phyloP scores from a whole-genome alignment of 1,140 invertebrate species.

The Frieseomelitta varia region DNA sequence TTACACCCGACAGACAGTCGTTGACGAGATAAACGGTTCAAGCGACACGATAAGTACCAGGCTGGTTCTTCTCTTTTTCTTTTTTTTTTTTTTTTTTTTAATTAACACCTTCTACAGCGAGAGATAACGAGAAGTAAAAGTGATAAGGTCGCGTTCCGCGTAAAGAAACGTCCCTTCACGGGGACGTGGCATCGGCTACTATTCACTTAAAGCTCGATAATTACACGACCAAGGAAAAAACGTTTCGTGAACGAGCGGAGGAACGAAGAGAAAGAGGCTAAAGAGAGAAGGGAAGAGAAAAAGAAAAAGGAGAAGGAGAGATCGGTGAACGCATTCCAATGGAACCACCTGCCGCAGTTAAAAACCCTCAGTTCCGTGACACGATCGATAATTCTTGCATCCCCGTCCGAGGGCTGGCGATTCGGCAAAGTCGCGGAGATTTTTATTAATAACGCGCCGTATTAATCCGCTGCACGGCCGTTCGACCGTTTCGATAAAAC shows the following conservation, averaged over 20 bases:
- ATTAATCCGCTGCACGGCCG: constrained; percentile 51
- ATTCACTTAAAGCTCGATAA: constrained; percentile 33
- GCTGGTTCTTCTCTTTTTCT: not conserved
- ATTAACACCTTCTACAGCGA: constrained; percentile 58
- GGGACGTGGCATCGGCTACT: not conserved
- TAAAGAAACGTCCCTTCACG: not conserved
- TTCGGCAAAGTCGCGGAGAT: constrained; percentile 52
- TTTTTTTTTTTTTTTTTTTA: constrained; percentile 45
- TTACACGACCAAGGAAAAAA: constrained; percentile 28
- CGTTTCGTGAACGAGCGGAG: constrained; percentile 11
- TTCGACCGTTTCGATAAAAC: constrained; percentile 64
- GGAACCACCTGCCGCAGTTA: constrained; percentile 47
- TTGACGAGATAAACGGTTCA: constrained; percentile 65
- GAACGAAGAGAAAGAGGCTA: constrained; percentile 2
- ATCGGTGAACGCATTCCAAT: not conserved
- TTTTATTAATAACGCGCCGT: constrained; percentile 61
- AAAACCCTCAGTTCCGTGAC: constrained; percentile 18
- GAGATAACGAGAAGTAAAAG: constrained; percentile 52
- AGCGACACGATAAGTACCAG: constrained; percentile 65
- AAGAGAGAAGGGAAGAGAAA: constrained; percentile 1
- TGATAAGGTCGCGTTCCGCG: constrained; percentile 47
- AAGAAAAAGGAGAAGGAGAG: not conserved
- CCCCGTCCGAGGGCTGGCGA: constrained; percentile 18
- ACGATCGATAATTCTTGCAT: constrained; percentile 46
- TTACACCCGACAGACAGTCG: constrained; percentile 63